A percentile compares a stretch with the other conserved stretches of the same genome.
Conservation (phyloP, 2,888 invertebrate species). For the Danaus chrysippus region DNA sequence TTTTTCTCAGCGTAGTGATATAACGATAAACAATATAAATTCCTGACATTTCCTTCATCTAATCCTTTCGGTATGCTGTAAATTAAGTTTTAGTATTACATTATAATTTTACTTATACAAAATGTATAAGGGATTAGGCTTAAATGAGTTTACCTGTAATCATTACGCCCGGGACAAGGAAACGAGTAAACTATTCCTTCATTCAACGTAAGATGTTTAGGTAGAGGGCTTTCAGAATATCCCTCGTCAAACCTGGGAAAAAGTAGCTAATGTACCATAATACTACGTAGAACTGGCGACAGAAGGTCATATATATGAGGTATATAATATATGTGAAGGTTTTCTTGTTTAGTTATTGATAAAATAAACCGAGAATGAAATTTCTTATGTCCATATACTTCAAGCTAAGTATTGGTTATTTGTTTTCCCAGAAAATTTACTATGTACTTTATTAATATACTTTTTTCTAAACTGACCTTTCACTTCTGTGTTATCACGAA, state of each 20-base stretch:
- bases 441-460: too few species aligned
- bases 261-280: not conserved
- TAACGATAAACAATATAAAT: conserved; percentile 59
- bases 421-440: too few species aligned
- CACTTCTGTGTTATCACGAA: too few species aligned
- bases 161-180: conserved; percentile 53
- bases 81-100: conserved; percentile 23
- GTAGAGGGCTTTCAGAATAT: conserved; percentile 41
- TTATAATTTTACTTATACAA: conserved; percentile 10
- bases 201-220: conserved; percentile 46
- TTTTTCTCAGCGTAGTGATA: conserved; percentile 54
- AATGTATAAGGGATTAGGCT: conserved; percentile 13
- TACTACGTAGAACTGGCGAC: too few species aligned
- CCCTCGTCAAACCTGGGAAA: conserved; percentile 48
- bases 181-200: conserved; percentile 47
- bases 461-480: too few species aligned
- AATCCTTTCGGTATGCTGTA: conserved; percentile 45
- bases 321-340: too few species aligned
- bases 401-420: too few species aligned
- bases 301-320: too few species aligned
- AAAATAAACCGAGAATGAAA: too few species aligned
- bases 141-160: conserved; percentile 43
- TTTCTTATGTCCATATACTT: too few species aligned
- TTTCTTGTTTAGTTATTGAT: too few species aligned
- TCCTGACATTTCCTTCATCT: conserved; percentile 42